These are phyloP conservation scores for Sipha flava DNA, from an alignment of 1,140 invertebrate genomes.

Conservation along the genomic window DNA sequence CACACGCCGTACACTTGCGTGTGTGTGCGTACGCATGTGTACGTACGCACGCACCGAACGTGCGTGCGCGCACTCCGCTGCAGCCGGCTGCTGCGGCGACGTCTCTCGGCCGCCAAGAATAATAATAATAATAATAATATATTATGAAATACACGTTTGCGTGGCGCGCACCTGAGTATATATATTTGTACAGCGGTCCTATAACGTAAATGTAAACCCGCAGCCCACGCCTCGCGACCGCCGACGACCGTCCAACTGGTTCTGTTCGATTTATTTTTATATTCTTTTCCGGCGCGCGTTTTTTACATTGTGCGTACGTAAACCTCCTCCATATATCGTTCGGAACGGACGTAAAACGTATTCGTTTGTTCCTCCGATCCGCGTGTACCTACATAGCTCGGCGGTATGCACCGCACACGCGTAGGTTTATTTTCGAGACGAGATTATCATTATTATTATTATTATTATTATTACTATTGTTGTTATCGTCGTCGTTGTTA, in stretches of 20 bases:
- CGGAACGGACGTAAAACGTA: not conserved
- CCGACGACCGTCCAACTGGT: slow-evolving; percentile 5
- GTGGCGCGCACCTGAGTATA: too few relatives aligned
- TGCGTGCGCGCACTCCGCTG: too few relatives aligned
- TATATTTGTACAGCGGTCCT: not conserved
- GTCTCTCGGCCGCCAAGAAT: too few relatives aligned
- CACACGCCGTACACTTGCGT: not conserved
- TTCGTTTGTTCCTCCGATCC: not conserved
- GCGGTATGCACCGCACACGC: too few relatives aligned
- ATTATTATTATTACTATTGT: not conserved
- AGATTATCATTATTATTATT: not conserved
- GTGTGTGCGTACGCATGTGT: not conserved
- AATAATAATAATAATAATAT: too few relatives aligned
- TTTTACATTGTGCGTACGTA: not conserved
- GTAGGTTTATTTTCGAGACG: not conserved
- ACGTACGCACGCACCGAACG: too few relatives aligned
- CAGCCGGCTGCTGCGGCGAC: too few relatives aligned
- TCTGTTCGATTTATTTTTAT: not conserved
- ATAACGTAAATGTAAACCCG: not conserved
- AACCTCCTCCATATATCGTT: not conserved
- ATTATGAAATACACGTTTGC: too few relatives aligned
- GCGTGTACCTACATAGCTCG: too few relatives aligned
- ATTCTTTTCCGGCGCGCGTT: not conserved
- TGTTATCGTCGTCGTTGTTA: too few relatives aligned
- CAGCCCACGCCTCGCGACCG: slow-evolving; percentile 16